Evolutionary conservation across 2,888 invertebrate genomes (phyloP).

Genomic region (Octodonta nipae): DNA sequence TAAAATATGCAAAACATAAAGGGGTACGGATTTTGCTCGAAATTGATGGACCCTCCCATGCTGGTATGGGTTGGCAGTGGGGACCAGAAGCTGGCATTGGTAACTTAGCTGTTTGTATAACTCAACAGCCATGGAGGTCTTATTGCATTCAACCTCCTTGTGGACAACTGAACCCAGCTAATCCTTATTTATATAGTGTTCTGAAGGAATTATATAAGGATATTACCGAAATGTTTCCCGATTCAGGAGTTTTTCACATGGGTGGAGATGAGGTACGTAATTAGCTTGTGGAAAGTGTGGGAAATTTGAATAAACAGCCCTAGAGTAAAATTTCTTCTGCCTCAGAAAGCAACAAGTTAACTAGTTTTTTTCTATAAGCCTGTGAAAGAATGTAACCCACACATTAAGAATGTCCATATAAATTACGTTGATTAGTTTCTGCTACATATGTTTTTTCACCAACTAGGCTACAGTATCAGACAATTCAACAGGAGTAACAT

Average conservation of each 20-base stretch:
- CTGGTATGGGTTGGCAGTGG: conserved; percentile 79
- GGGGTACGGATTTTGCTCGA: conserved; percentile 80
- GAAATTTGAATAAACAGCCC: no score
- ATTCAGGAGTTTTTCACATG: conserved; percentile 56
- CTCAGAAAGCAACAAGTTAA: no score
- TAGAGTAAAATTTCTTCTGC: no score
- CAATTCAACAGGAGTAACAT: no score
- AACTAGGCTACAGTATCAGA: no score
- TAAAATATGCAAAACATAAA: conserved; percentile 61
- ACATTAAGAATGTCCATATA: no score
- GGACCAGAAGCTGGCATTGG: conserved; percentile 48
- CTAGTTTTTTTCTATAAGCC: no score
- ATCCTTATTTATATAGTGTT: conserved; percentile 53
- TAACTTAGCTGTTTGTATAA: conserved; percentile 52
- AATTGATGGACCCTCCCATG: conserved; percentile 78
- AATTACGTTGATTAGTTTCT: no score
- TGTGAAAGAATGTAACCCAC: no score
- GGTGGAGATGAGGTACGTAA: conserved; percentile 67
- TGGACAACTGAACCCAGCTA: conserved; percentile 70
- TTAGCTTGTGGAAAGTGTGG: no score
- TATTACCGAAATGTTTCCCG: conserved; percentile 44
- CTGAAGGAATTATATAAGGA: conserved; percentile 58
- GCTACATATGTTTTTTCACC: no score
- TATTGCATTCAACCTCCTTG: conserved; percentile 73
- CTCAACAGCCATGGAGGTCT: conserved; percentile 54